Evolutionary conservation across 2,888 invertebrate genomes (phyloP), one percentile per base, ranked within the genome.

Genomic region (Dryobotodes eremita): DNA sequence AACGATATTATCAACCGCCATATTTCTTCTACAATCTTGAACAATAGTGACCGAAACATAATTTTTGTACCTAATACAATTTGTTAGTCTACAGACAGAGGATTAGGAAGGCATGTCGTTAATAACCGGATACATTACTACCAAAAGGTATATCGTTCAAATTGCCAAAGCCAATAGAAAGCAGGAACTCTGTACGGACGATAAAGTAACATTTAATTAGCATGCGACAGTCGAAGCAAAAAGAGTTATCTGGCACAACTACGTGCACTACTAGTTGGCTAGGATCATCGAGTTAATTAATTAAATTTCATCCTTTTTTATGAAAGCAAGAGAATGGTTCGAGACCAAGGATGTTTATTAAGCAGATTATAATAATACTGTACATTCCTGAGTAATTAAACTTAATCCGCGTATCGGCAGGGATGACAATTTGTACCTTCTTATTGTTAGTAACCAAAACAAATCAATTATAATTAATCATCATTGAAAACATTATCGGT

Each of bases 151-250:
- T 70, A 82, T 66, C 83, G 61, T 77, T 66, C 59, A 50, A 64
- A 74, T 79, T 62, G 53, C 62, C 70, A 62, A 73, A 69, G 42
- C 86, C 86, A 84, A 84, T 79, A 84, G 84, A 84, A 85, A 86
- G 84, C 70, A 75, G 72, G 53, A 77, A 81, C 77, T 73, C 36
- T 75, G 48, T 57, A 69, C 65, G 71, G 62, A 76, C 73, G 59
- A 77, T 83, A 82, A 78, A 84, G 85, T 82, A 82, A 88, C 80
- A 85, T 89, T 84, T 89, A 88, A 89, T 89, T 89, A 87, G 85
- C 84, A 87, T 88, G 77, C 80, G 82, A 83, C 79, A 71, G 82
- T 75, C 82, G 75, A 66, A 85, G 66, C 85, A 74, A 72, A 86
- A 85, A 71, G 76, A 85, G 79, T 87, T 85, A 87, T 87, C 76